Evolutionary conservation across 92 coral and sea anemone genomes (phyloP).

Genomic region (Porites evermanni): DNA sequence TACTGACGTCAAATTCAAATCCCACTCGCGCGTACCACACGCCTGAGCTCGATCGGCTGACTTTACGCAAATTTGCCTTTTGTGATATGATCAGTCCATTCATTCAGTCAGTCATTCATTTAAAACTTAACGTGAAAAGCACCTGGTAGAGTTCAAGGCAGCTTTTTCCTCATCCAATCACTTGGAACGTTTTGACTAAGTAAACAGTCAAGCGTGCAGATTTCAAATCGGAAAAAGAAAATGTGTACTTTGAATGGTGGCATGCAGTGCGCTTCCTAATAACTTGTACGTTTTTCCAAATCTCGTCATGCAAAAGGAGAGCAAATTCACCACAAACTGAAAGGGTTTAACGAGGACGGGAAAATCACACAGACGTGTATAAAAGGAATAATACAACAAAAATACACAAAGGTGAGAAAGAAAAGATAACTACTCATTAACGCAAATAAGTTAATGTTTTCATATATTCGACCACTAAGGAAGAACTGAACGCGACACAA

Average conservation of each 20-base stretch:
- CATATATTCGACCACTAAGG: too few relatives aligned
- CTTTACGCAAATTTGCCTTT: conserved; percentile 77
- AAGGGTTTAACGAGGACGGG: too few relatives aligned
- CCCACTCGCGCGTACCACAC: conserved; percentile 42
- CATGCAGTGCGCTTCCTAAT: conserved; percentile 48
- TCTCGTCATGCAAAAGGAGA: too few relatives aligned
- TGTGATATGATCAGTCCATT: conserved; percentile 72
- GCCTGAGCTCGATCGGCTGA: conserved; percentile 9
- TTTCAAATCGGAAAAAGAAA: conserved; percentile 33
- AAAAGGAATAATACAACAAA: too few relatives aligned
- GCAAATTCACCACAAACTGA: too few relatives aligned
- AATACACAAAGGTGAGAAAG: too few relatives aligned
- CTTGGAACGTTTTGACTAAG: conserved; percentile 32
- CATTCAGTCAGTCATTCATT: conserved; percentile 54
- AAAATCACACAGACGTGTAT: too few relatives aligned
- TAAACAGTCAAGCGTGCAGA: conserved; percentile 47
- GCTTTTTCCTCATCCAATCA: conserved; percentile 45
- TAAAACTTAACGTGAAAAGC: conserved; percentile 50
- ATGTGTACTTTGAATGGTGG: conserved; percentile 52
- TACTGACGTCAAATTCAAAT: conserved; percentile 18
- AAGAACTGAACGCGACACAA: too few relatives aligned
- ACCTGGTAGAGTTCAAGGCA: conserved; percentile 42
- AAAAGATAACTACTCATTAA: too few relatives aligned
- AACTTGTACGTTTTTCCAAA: conserved; percentile 53
- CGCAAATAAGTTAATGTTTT: too few relatives aligned